A percentile compares a stretch with the other conserved stretches of the same genome.
phyloP scores from a whole-genome alignment of 2,113 vertebrate species.

The Platanista minor region DNA sequence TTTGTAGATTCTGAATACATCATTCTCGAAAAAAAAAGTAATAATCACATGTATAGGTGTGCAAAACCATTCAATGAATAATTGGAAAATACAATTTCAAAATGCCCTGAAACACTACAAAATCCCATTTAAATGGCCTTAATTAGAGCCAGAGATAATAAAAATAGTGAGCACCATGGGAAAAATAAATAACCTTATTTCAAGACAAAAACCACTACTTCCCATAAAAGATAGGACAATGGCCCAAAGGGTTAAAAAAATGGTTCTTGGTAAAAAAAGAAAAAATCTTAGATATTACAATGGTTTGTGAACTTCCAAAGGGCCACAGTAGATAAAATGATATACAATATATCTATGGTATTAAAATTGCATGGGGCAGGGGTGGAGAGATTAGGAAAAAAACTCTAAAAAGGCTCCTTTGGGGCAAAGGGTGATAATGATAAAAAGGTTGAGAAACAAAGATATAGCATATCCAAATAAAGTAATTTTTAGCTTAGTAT shows the following conservation, averaged over 20 bases:
- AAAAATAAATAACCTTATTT: neutral
- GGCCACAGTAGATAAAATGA: neutral
- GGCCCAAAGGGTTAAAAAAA: neutral
- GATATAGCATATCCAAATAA: neutral
- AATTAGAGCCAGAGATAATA: neutral
- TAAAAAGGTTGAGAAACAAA: neutral
- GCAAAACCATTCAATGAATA: neutral
- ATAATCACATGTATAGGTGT: neutral
- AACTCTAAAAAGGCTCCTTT: neutral
- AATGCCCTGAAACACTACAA: neutral
- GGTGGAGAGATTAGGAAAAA: neutral
- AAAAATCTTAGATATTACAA: neutral
- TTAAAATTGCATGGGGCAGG: neutral
- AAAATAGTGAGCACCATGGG: neutral
- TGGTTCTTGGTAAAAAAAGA: neutral
- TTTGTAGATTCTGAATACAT: neutral
- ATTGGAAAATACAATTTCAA: neutral
- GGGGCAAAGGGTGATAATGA: neutral
- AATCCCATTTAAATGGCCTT: neutral
- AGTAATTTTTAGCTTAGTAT: neutral
- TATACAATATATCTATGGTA: neutral
- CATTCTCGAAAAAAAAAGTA: neutral
- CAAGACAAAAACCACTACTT: neutral
- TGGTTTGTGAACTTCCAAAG: neutral
- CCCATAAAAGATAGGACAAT: neutral